Conservation (phyloP, 2,888 invertebrate species). For the Hermaeophaga mercurialis region DNA sequence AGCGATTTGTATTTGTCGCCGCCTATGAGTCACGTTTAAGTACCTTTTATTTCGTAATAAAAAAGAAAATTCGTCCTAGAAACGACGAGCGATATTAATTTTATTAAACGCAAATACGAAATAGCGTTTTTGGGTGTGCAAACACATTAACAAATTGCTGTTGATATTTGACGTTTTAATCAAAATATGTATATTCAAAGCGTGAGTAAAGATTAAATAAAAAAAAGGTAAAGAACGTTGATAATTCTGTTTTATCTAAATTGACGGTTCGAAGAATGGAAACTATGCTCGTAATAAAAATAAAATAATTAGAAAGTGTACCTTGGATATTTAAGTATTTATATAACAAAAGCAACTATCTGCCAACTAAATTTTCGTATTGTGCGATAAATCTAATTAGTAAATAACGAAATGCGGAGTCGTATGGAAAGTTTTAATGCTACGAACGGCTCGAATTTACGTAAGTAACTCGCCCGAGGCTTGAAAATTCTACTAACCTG, state of each 20-base stretch:
- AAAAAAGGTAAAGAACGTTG: background rate
- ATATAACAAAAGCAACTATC: slow-evolving; percentile 23
- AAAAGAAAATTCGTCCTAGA: background rate
- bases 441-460: slow-evolving; percentile 15
- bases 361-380: slow-evolving; percentile 12
- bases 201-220: background rate
- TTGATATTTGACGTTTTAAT: slow-evolving; percentile 4
- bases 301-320: slow-evolving; percentile 7
- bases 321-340: slow-evolving; percentile 14
- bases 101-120: background rate
- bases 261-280: background rate
- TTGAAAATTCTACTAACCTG: slow-evolving; percentile 34
- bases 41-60: background rate
- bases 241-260: slow-evolving; percentile 5
- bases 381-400: background rate
- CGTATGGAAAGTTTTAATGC: slow-evolving; percentile 8
- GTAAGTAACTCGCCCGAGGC: slow-evolving; percentile 17
- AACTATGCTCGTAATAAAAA: slow-evolving; percentile 6
- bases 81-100: background rate
- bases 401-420: background rate
- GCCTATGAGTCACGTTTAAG: background rate
- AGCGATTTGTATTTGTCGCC: background rate
- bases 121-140: background rate
- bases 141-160: background rate
- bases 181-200: background rate